Conservation (phyloP, 2,113 vertebrate genomes). For the Dryoscopus gambensis region DNA sequence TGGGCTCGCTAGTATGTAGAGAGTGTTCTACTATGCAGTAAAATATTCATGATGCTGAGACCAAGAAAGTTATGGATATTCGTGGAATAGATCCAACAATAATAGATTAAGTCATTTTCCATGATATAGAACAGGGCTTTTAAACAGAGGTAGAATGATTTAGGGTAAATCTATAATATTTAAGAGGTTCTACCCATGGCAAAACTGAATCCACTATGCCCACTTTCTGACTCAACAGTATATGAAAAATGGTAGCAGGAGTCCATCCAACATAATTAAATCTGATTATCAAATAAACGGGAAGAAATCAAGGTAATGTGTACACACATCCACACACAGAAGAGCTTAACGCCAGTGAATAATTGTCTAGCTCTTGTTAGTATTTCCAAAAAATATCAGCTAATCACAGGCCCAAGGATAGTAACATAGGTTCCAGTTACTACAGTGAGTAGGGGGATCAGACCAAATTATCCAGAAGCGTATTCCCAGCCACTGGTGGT, state of each 20-base stretch:
- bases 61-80: slow-evolving; percentile 37
- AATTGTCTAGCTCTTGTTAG: background rate
- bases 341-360: background rate
- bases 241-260: background rate
- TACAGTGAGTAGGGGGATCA: background rate
- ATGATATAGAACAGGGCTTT: background rate
- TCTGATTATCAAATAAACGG: background rate
- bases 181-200: background rate
- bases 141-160: background rate
- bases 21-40: slow-evolving; percentile 3
- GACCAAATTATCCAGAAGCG: background rate
- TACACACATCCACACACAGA: background rate
- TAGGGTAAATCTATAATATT: background rate
- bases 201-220: background rate
- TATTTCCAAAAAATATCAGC: background rate
- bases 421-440: background rate
- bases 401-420: background rate
- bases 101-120: slow-evolving; percentile 40
- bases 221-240: background rate
- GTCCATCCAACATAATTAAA: background rate
- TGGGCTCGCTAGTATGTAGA: background rate
- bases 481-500: background rate
- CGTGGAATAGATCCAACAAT: slow-evolving; percentile 38
- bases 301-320: background rate
- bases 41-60: slow-evolving; percentile 41